Conservation (phyloP, 1,140 invertebrate genomes). For the Phenacoccus solenopsis region DNA sequence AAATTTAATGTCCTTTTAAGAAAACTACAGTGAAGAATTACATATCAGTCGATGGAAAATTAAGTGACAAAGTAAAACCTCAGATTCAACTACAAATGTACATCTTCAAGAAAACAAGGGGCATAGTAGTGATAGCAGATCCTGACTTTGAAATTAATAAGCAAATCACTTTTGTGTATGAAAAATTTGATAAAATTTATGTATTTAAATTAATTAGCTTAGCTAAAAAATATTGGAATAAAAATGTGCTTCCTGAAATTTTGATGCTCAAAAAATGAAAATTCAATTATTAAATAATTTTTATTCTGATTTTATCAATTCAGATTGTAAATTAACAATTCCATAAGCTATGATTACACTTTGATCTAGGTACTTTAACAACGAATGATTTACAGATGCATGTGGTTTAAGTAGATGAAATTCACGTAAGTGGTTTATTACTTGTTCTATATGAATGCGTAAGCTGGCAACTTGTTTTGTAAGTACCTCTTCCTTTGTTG, state of each 20-base stretch:
- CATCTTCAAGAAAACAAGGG: slow-evolving; percentile 32
- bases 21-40: too few species aligned
- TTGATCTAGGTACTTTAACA: slow-evolving; percentile 29
- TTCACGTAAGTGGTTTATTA: slow-evolving; percentile 30
- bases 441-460: slow-evolving; percentile 34
- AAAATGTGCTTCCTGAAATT: too few species aligned
- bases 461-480: slow-evolving; percentile 34
- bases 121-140: slow-evolving; percentile 30
- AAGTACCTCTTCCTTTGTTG: slow-evolving; percentile 30
- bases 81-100: slow-evolving; percentile 40
- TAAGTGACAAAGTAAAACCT: slow-evolving; percentile 34
- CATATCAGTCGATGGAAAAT: slow-evolving; percentile 34
- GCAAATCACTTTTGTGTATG: slow-evolving; percentile 24
- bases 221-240: too few species aligned
- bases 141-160: slow-evolving; percentile 28
- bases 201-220: too few species aligned
- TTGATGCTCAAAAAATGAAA: too few species aligned
- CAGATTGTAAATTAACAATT: slow-evolving; percentile 30
- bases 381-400: slow-evolving; percentile 28
- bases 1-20: too few species aligned
- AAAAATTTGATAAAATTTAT: slow-evolving; percentile 19
- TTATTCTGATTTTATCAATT: not conserved
- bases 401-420: slow-evolving; percentile 33
- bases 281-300: too few species aligned
- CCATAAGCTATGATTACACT: slow-evolving; percentile 28